Evolutionary conservation across 2,113 vertebrate genomes (phyloP), one percentile per base, ranked within the genome.

Genomic region (Platichthys stellatus): DNA sequence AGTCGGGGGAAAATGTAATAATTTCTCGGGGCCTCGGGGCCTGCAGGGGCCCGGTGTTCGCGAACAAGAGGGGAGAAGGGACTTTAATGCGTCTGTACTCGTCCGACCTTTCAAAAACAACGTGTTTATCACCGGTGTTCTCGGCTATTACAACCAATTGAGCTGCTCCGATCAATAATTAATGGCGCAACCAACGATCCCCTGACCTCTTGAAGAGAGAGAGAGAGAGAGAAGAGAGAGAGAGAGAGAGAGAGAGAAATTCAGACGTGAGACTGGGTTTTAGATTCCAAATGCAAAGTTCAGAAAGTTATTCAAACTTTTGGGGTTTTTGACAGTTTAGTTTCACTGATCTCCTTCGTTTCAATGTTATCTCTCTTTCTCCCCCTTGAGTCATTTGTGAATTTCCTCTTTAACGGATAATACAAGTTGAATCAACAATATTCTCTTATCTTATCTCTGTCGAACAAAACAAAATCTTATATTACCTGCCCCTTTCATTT

Each of bases 131-230:
- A 92, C 92, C 91, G 93, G 90, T 94, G 93, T 92, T 87, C 83
- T 56, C 28, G 89, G 93, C 93, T 93, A 95, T 96, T 96, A 96
- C 95, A 95, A 95, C 92, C 95, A 89, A 95, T 95, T 95, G 95
- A 94, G 93, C 94, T 93, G 95, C 92, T 96, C 94, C 93, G 96
- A 96, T 98, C 96, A 97, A 98, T 98, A 97, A 98, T 97, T 96
- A 97, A 98, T 97, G 95, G 93, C 21, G 95, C 95, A 74, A 84
- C 92, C 92, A 90, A 93, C 95, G 96, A 95, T 96, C 96, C 93
- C 92, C 15, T 97, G 97, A 97, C 96, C 97, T 95, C 94, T 93
- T 91, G 92, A 94, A 95, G 94, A 92, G 94, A 94, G 95, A 94
- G 96, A 95, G 64, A 24, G 62, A 21, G 35, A 1, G 58, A 24